Base-by-base conservation (phyloP, 1,140 invertebrate species). In the Coptotermes formosanus region DNA sequence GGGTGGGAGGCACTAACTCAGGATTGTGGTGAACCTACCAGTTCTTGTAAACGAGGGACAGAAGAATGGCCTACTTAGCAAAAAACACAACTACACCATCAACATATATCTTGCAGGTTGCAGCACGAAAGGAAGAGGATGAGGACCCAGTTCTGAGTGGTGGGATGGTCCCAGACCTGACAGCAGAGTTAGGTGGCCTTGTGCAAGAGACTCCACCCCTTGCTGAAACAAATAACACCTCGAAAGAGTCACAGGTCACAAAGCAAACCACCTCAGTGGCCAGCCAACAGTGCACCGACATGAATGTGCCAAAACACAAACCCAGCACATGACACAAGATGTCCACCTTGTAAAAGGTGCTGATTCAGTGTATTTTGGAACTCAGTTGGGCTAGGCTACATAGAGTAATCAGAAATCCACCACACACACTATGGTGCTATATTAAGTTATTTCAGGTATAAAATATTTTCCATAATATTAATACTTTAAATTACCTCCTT, bases 161-260 rank as follows among this genome's bases (percentile, higher is more conserved):
- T 2, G 87, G 87, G 43, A 88, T 88, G 87, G 85, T 82, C 8
- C 84, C 87, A 21, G 87, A 88, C 52, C 85, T 88, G 12, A 88
- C 87, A 16, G 69, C 87, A 23, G 87, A 88, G 19, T 52, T 88
- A 19, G 87, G 87, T 6, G 84, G 55, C 32, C 30, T 55, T 38
- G 75, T 44, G 7, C 14, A 30, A 14, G 69, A 25, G 25, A 16
- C 64, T 45, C 45, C 83, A 11, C 44, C 48, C 16, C 82, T 83
- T 12, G 82, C 44, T 4, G 48, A 45, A 55, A 83, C 23, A 25
- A 83, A 83, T 7, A 43, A 45, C 32, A 43, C 32, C 23, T 83
- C 82, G 8, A 83, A 32, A 83, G 82, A 83, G 8, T 83, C 82
- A 21, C 43, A 83, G 30, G 45, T 19, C 82, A 83, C 82, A 44